phyloP scores from a whole-genome alignment of 2,113 vertebrate species.

The Rostratula benghalensis region DNA sequence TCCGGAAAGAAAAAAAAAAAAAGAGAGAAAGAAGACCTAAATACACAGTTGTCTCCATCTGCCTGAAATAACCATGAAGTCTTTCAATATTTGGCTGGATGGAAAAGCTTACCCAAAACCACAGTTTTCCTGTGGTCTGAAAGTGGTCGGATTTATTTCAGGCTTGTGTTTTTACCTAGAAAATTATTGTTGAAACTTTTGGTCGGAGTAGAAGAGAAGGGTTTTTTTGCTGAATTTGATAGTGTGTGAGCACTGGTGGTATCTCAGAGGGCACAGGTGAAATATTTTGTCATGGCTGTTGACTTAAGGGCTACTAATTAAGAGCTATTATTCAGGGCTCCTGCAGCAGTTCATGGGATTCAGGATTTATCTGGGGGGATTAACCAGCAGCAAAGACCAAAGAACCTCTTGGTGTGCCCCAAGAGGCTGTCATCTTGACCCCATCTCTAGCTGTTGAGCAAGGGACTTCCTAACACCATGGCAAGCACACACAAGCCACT shows the following conservation, averaged over 20 bases:
- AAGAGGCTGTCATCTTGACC: neutral
- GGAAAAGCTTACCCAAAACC: neutral
- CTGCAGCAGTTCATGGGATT: neutral
- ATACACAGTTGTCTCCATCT: neutral
- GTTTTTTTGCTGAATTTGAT: neutral
- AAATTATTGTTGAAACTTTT: neutral
- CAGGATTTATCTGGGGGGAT: neutral
- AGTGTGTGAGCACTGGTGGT: neutral
- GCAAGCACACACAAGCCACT: rapidly evolving
- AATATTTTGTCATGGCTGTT: neutral
- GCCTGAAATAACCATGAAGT: neutral
- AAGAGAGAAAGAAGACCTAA: neutral
- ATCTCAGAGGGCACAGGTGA: neutral
- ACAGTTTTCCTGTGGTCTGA: neutral
- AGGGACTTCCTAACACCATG: neutral
- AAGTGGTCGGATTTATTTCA: neutral
- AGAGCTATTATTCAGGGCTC: neutral
- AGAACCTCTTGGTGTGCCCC: neutral
- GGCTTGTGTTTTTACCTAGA: rapidly evolving
- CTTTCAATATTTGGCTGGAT: neutral
- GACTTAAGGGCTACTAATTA: neutral
- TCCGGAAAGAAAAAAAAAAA: no score
- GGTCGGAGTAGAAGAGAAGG: rapidly evolving
- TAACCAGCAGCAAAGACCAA: neutral
- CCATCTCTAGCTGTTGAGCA: neutral